phyloP scores from a whole-genome alignment of 2,113 vertebrate species.

The Peromyscus maniculatus region DNA sequence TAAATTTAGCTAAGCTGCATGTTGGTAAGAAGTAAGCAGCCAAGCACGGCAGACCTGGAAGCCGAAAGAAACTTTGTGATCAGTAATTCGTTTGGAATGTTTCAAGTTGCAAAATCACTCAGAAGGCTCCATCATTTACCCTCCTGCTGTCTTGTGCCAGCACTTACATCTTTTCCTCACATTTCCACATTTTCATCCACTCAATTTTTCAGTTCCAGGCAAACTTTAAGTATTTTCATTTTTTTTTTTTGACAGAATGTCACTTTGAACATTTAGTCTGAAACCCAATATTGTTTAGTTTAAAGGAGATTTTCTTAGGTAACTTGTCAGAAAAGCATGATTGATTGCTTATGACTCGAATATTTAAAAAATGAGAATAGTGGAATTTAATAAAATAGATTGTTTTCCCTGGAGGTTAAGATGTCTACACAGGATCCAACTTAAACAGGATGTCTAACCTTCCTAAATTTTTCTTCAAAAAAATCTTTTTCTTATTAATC shows the following conservation, averaged over 20 bases:
- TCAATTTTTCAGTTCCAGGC: constrained; percentile 52
- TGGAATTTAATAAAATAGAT: constrained; percentile 65
- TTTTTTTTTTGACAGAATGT: constrained; percentile 50
- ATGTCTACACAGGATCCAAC: constrained; percentile 49
- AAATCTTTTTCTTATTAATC: constrained; percentile 50
- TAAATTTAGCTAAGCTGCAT: constrained; percentile 74
- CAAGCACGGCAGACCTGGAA: constrained; percentile 70
- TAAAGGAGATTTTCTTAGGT: constrained; percentile 64
- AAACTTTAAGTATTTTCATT: constrained; percentile 68
- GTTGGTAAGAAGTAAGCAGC: neutral
- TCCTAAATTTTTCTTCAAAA: constrained; percentile 32
- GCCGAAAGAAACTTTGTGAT: constrained; percentile 65
- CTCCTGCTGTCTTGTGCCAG: constrained; percentile 57
- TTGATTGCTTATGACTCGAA: constrained; percentile 25
- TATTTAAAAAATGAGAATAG: constrained; percentile 61
- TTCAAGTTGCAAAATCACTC: constrained; percentile 67
- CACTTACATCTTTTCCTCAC: constrained; percentile 49
- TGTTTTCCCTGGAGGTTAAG: constrained; percentile 62
- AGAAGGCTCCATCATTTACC: constrained; percentile 58
- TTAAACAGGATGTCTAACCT: constrained; percentile 46
- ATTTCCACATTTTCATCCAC: constrained; percentile 63
- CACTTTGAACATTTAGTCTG: constrained; percentile 63
- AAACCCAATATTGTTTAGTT: constrained; percentile 70
- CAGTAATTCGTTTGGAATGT: constrained; percentile 56
- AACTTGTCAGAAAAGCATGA: constrained; percentile 39